Evolutionary conservation across 1,140 invertebrate species (phyloP).

Genomic region (Heliconius congener): DNA sequence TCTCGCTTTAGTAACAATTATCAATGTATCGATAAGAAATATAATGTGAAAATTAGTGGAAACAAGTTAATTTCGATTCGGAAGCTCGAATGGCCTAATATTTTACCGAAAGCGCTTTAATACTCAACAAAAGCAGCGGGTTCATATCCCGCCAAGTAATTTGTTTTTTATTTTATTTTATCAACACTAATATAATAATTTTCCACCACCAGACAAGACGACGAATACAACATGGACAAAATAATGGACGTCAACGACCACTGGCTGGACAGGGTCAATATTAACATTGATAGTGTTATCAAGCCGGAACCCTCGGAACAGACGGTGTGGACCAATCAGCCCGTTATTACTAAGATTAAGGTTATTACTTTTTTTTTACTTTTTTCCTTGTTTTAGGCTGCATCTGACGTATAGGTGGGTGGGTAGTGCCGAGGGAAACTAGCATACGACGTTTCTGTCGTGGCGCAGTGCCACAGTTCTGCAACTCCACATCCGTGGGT

Average conservation of each 20-base stretch:
- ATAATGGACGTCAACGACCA: constrained; percentile 57
- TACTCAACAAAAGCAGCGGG: too few species aligned
- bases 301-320: constrained; percentile 12
- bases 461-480: too few species aligned
- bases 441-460: too few species aligned
- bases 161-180: not conserved
- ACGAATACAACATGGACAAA: constrained; percentile 56
- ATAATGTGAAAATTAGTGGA: too few species aligned
- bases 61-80: too few species aligned
- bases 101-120: too few species aligned
- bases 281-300: constrained; percentile 52
- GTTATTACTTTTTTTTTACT: constrained; percentile 30
- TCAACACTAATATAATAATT: too few species aligned
- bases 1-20: too few species aligned
- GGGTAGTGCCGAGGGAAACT: too few species aligned
- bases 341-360: constrained; percentile 59
- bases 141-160: not conserved
- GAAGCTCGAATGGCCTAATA: too few species aligned
- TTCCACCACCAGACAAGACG: constrained; percentile 48
- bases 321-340: constrained; percentile 42
- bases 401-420: not conserved
- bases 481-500: too few species aligned
- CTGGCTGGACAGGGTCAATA: constrained; percentile 58
- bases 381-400: not conserved
- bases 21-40: too few species aligned